Evolutionary conservation across 2,797 vertebrate species (phyloP), one percentile per base, ranked within the genome.

Genomic region (Sebastes alutus): DNA sequence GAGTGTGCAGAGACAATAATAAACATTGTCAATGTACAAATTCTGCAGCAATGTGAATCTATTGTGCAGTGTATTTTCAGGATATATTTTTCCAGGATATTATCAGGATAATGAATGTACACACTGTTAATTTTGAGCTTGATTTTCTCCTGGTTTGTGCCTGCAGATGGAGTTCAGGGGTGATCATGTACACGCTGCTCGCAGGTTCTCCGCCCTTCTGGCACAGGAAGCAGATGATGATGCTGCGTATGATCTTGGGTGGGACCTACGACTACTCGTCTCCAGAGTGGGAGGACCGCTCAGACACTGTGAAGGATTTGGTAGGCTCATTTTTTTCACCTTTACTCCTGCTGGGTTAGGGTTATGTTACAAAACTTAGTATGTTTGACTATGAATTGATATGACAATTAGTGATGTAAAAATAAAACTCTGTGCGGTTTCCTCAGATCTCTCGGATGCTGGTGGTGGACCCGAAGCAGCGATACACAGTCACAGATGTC

Each of bases 161-260:
- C 81, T 86, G 52, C 95, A 99, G 98, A 94, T 99, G 99, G 99
- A 99, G 98, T 88, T 96, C 97, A 0, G 99, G 98, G 0, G 99
- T 99, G 72, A 98, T 99, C 93, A 98, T 99, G 98, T 99, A 98
- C 94, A 99, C 98, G 0, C 92, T 99, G 75, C 96, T 99, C 61
- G 98, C 98, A 0, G 98, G 99, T 70, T 99, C 98, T 2, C 99
- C 99, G 0, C 99, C 99, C 0, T 99, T 99, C 96, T 99, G 98
- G 98, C 99, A 99, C 95, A 96, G 98, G 81, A 99, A 99, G 83
- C 99, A 99, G 96, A 98, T 98, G 97, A 91, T 99, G 93, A 99
- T 99, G 99, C 94, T 99, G 85, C 94, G 98, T 46, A 98, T 98
- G 98, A 99, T 99, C 86, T 95, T 99, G 94, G 94, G 94, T 0